These are phyloP conservation scores for Apamea anceps DNA, from an alignment of 2,888 invertebrate species.

Conservation along the genomic window DNA sequence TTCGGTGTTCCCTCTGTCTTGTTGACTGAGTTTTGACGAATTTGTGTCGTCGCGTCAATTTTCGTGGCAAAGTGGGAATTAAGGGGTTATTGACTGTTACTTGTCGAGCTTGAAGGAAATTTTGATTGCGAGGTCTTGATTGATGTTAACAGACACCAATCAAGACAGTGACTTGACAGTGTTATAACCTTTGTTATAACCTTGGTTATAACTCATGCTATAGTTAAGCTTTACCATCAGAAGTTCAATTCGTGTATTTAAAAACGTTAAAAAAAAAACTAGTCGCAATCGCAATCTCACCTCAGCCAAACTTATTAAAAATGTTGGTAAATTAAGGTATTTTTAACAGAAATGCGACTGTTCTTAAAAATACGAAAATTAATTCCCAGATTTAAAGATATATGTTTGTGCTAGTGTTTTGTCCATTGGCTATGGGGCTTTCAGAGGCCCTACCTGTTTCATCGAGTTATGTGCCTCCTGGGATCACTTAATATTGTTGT, in stretches of 20 bases:
- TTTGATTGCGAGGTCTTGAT: constrained; percentile 17
- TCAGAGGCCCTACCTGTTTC: constrained; percentile 13
- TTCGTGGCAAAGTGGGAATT: constrained; percentile 28
- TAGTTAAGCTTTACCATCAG: background rate
- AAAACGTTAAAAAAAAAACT: background rate
- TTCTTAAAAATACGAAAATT: background rate
- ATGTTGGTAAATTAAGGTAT: background rate
- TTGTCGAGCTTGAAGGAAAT: background rate
- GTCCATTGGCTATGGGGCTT: constrained; percentile 17
- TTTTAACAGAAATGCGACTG: background rate
- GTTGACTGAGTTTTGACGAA: constrained; percentile 58
- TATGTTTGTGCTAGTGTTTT: constrained; percentile 7
- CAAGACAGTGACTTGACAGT: too few relatives aligned
- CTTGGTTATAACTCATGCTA: background rate
- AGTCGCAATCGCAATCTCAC: background rate
- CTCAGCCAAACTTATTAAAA: background rate
- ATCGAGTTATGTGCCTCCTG: constrained; percentile 33
- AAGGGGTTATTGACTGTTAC: constrained; percentile 27
- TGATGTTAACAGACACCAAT: too few relatives aligned
- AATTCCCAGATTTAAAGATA: background rate
- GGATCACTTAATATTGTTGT: constrained; percentile 26
- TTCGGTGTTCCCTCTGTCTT: constrained; percentile 37
- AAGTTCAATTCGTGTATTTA: background rate
- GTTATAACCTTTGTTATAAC: too few relatives aligned
- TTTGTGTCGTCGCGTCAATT: constrained; percentile 37